Evolutionary conservation across 2,888 invertebrate species (phyloP), one percentile per base, ranked within the genome.

Genomic region (Platycheirus albimanus): DNA sequence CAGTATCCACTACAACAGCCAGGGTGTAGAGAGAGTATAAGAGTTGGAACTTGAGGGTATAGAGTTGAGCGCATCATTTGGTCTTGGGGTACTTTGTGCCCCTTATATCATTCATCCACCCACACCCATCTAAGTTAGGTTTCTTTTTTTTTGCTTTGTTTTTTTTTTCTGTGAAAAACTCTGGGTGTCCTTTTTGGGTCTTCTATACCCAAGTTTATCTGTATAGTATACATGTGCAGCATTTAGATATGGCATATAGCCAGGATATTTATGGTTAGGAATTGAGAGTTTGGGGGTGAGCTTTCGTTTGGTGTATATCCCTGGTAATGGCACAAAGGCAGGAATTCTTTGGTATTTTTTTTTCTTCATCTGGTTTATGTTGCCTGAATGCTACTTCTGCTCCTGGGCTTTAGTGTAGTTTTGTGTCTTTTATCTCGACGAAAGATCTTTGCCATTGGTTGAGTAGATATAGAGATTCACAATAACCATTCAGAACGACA

Each of bases 401-500:
- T 64, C 47, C 63, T 58, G 67, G 77, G 66, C 56, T 56, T 85
- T 71, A 56, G 74, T 85, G 38, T 41, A 54, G 71, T 69, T 78
- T 49, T 85, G 83, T 67, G 84, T 84, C 61, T 85, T 87, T 87
- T 87, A 84, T 85, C 85, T 75, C 61, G 52, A 70, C 75, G 75
- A 69, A 81, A 86, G 85, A 85, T 85, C 85, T 85, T 84, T 86
- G 86, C 85, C 79, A 85, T 86, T 86, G 86, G 86, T 71, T 85
- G 84, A 83, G 83, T 83, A 83, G 83, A 78, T 83, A 83, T 74
- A 83, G 78, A 78, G 72, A 78, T 83, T 83, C 83, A 83, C 72
- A 78, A 83, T 74, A 83, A 69, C 52, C 56, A 61, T 43, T 88
- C 85, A 85, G 85, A 86, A 85, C 87, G 86, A 87, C 86, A 86